phyloP scores from a whole-genome alignment of 2,113 vertebrate genomes.

The Hippocampus guttulatus region DNA sequence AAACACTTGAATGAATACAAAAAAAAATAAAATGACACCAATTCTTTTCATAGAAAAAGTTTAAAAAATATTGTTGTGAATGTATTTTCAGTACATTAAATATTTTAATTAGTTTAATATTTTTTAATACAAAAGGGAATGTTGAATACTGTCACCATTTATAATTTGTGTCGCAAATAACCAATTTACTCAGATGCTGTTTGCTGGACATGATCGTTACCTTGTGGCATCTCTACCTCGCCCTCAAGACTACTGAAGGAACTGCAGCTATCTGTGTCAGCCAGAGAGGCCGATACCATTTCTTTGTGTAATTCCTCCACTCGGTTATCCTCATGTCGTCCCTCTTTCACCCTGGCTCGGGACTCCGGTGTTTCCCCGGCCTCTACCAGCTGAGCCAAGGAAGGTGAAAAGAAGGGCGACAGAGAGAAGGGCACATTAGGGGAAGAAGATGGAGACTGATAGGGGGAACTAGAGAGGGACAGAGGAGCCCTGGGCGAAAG shows the following conservation, averaged over 20 bases:
- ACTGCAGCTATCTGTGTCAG: conserved; percentile 66
- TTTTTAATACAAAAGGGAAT: neutral
- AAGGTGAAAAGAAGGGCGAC: conserved; percentile 29
- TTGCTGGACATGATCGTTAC: neutral
- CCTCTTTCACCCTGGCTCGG: conserved; percentile 1
- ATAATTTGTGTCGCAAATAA: neutral
- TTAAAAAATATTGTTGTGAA: neutral
- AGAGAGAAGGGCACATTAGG: conserved; percentile 26
- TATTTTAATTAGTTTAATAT: neutral
- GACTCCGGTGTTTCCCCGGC: conserved; percentile 12
- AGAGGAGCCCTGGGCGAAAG: conserved; percentile 26
- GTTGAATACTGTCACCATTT: neutral
- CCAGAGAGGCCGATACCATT: conserved; percentile 52
- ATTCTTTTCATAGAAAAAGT: neutral
- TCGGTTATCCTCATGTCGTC: conserved; percentile 3
- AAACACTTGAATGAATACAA: no score
- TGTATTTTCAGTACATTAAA: neutral
- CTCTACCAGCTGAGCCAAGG: conserved; percentile 11
- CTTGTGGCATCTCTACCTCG: conserved; percentile 45
- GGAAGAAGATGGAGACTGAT: conserved; percentile 42
- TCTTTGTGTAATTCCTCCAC: conserved; percentile 15
- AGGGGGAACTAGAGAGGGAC: conserved; percentile 36
- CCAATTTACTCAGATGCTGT: neutral
- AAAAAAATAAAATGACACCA: no score
- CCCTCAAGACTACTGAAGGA: conserved; percentile 74